Base-by-base conservation (phyloP, 2,888 invertebrate species). In the Petrolisthes manimaculis region DNA sequence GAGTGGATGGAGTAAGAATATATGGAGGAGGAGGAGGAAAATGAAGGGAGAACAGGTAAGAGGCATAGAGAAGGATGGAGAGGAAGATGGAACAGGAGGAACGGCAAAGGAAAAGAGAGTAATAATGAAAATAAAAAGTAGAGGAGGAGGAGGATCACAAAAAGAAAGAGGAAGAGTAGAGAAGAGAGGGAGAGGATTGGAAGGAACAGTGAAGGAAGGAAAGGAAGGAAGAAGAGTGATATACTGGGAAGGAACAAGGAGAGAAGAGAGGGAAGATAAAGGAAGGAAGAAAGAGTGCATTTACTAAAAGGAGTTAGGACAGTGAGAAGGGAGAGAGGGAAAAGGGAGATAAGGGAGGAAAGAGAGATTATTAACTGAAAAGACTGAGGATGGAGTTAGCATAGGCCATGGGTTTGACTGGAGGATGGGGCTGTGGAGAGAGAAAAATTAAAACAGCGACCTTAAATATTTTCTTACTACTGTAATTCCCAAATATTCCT, bases 361-460 rank as follows among this genome's bases (percentile, higher is more conserved):
- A 74, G 74, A n/a, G 21, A 74, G 74, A 12, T 75, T 53, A 37
- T 86, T 83, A 88, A 81, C 86, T 86, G 61, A 91, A 90, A 77
- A 91, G 69, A 55, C 95, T 96, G 94, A 97, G 94, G 93, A 97
- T 94, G 87, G 96, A 95, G 93, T 96, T 97, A 92, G 98, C 98
- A 94, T 99, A 99, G 91, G 97, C 97, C 99, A 99, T 99, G 90
- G 99, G 98, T 94, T 97, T 97, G 91, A 99, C 97, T 93, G 98
- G 96, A 24, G 99, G 99, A 94, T 99, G 99, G 92, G 97, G 96
- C 97, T 98, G 94, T 91, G 96, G 96, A 91, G 92, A 92, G 92
- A 92, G 24, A 56, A 0, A 81, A 54, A 21, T 18, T 14, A 77
- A 14, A 3, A 61, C 5, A n/a, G 21, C 4, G 56, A 24, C 9